These are phyloP conservation scores for Oncorhynchus mykiss DNA, from an alignment of 2,113 vertebrate species.

Conservation along the genomic window DNA sequence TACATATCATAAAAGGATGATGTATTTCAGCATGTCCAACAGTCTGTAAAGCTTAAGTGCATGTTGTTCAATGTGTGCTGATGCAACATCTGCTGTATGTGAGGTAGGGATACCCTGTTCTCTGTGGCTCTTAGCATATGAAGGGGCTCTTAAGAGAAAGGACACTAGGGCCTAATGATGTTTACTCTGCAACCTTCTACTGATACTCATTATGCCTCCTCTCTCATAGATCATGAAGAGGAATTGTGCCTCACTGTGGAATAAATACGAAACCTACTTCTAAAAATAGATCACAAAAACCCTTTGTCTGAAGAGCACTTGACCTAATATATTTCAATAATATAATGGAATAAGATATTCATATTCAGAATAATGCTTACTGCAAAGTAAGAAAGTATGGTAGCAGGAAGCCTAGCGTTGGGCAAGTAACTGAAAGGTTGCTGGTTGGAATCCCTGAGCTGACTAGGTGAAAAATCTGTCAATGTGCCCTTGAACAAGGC, in stretches of 20 bases:
- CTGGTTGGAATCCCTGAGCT: no score
- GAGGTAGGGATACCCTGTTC: not conserved
- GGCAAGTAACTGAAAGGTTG: no score
- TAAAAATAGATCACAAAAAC: constrained; percentile 15
- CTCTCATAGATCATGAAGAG: constrained; percentile 38
- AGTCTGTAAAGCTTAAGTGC: not conserved
- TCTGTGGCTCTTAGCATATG: not conserved
- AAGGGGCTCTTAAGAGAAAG: not conserved
- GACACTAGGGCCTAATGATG: constrained; percentile 32
- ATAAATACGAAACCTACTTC: not conserved
- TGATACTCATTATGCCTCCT: constrained; percentile 24
- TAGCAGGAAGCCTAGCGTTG: no score
- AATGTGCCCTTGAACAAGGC: no score
- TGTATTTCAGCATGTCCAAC: no score
- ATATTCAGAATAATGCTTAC: no score
- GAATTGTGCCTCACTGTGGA: constrained; percentile 19
- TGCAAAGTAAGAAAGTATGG: no score
- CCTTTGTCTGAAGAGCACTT: not conserved
- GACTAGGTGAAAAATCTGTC: no score
- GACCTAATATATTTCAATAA: not conserved
- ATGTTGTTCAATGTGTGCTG: not conserved
- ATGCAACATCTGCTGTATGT: not conserved
- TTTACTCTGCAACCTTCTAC: constrained; percentile 24
- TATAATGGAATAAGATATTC: not conserved
- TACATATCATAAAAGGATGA: no score